Evolutionary conservation across 2,888 invertebrate species (phyloP).

Genomic region (Cryptus armator): DNA sequence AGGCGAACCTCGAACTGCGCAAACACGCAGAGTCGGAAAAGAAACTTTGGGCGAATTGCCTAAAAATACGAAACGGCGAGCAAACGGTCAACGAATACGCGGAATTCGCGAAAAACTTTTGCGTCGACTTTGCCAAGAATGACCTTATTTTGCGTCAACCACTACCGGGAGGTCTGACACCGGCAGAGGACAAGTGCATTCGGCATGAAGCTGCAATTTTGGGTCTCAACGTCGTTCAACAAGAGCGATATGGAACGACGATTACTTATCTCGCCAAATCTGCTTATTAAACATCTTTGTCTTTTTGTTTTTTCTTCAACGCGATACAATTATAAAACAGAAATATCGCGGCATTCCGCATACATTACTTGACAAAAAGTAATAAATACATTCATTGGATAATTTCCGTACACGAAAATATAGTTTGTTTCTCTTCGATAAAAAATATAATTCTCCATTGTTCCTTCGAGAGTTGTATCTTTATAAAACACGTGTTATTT

Average conservation of each 20-base stretch:
- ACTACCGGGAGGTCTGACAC: constrained; percentile 86
- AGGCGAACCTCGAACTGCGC: constrained; percentile 78
- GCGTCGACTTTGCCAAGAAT: constrained; percentile 85
- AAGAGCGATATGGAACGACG: constrained; percentile 74
- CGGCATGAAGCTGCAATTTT: constrained; percentile 85
- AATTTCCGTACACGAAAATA: too few species aligned
- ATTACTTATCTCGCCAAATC: constrained; percentile 70
- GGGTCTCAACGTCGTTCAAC: constrained; percentile 84
- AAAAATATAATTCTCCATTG: too few species aligned
- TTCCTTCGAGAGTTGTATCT: too few species aligned
- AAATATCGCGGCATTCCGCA: too few species aligned
- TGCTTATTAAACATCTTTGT: constrained; percentile 1
- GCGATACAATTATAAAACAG: too few species aligned
- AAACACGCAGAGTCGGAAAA: constrained; percentile 81
- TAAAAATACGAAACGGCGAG: constrained; percentile 67
- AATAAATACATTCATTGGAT: too few species aligned
- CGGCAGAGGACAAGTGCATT: constrained; percentile 85
- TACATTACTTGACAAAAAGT: too few species aligned
- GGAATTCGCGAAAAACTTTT: constrained; percentile 85
- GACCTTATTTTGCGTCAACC: constrained; percentile 84
- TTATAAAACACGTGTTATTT: too few species aligned
- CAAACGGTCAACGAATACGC: constrained; percentile 75
- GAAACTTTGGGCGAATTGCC: constrained; percentile 82
- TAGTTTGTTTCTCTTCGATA: too few species aligned
- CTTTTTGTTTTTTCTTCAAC: too few species aligned